phyloP scores from a whole-genome alignment of 2,888 invertebrate species.

The Pristionchus maxplancki region DNA sequence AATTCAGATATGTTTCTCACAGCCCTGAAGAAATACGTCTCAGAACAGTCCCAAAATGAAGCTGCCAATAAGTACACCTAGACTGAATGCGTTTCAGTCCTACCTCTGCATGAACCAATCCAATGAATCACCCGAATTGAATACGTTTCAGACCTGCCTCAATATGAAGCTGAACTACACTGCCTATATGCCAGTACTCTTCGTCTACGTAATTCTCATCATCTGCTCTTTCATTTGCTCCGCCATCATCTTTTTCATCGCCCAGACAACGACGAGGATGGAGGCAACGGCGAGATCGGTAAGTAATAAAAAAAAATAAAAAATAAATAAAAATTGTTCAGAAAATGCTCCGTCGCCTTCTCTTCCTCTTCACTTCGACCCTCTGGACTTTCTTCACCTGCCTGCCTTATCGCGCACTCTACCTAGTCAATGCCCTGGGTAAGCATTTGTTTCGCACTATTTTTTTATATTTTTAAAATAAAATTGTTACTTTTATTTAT shows the following conservation, averaged over 20 bases:
- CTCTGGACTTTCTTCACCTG: slow-evolving; percentile 77
- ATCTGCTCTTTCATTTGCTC: slow-evolving; percentile 72
- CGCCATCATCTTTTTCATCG: slow-evolving; percentile 74
- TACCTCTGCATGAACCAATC: no score
- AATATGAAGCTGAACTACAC: slow-evolving; percentile 54
- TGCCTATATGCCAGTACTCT: slow-evolving; percentile 59
- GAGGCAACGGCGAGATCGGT: slow-evolving; percentile 70
- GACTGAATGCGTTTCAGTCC: no score
- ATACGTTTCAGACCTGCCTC: slow-evolving; percentile 57
- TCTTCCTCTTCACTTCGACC: slow-evolving; percentile 76
- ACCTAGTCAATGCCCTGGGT: slow-evolving; percentile 64
- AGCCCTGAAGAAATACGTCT: no score
- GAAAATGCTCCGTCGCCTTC: slow-evolving; percentile 75
- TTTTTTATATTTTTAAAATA: no score
- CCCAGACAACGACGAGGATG: slow-evolving; percentile 70
- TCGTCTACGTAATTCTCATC: slow-evolving; percentile 75
- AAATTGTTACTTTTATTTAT: no score
- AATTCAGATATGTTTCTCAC: no score
- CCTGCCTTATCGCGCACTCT: slow-evolving; percentile 74
- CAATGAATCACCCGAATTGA: no score
- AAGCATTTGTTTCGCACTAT: background rate
- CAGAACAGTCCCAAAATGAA: no score
- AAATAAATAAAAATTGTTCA: slow-evolving; percentile 52
- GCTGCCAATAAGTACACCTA: no score
- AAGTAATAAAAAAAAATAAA: slow-evolving; percentile 13